Conservation (phyloP, 2,888 invertebrate genomes). For the Ochropleura plecta region DNA sequence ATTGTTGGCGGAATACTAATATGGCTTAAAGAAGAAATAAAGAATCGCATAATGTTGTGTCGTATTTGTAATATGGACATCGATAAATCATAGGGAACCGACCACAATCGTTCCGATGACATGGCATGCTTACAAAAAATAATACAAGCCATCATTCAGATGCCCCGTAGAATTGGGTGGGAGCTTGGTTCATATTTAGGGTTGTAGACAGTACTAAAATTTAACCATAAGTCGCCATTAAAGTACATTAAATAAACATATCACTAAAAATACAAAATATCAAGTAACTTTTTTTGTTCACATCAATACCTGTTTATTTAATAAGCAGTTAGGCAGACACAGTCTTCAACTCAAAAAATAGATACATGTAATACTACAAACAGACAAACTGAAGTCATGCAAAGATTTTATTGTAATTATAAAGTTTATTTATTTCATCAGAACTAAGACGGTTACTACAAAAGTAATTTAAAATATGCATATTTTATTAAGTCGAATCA, state of each 20-base stretch:
- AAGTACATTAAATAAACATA: neutral
- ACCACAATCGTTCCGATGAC: conserved; percentile 90
- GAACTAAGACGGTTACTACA: conserved; percentile 19
- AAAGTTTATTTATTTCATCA: conserved; percentile 17
- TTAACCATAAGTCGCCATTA: neutral
- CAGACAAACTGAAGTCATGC: neutral
- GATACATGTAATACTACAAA: neutral
- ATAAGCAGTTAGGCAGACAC: neutral
- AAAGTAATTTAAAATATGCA: conserved; percentile 52
- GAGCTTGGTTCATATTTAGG: conserved; percentile 80
- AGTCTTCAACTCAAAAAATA: neutral
- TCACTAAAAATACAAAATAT: neutral
- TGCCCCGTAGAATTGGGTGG: conserved; percentile 89
- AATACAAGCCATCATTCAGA: conserved; percentile 89
- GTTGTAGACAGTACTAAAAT: conserved; percentile 66
- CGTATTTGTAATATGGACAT: conserved; percentile 90
- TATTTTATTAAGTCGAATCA: conserved; percentile 70
- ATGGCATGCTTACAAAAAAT: conserved; percentile 89
- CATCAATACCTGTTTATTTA: neutral
- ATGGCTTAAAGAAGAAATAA: conserved; percentile 90
- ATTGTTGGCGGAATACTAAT: conserved; percentile 90
- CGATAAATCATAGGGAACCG: conserved; percentile 90
- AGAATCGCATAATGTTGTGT: conserved; percentile 89
- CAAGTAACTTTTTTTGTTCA: neutral
- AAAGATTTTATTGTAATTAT: neutral